Evolutionary conservation across 2,113 vertebrate species (phyloP), one percentile per base, ranked within the genome.

Genomic region (Blennius ocellaris): DNA sequence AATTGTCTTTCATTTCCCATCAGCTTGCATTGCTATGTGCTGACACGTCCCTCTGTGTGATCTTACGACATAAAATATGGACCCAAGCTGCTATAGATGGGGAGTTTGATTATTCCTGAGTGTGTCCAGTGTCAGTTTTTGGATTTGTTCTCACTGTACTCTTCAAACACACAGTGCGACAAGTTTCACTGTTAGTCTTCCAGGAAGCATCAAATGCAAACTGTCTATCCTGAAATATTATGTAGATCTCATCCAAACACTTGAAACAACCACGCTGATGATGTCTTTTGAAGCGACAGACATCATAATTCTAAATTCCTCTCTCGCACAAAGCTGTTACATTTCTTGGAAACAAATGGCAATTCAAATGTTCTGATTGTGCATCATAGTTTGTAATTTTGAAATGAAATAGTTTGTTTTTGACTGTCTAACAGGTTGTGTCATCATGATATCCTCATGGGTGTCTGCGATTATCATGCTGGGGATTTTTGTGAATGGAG

Each of bases 371-470:
- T 79, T 57, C 73, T 43, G 53, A 71, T 65, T 39, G 52, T 37
- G 11, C 30, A 60, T 67, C 45, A 54, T 44, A 41, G 39, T 64
- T 49, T 76, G 38, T 58, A 53, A 78, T 81, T 79, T 71, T 21
- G 21, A 38, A 70, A 37, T 73, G 51, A 71, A 44, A 40, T 3
- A 12, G 79, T 78, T 80, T 38, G 21, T 47, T 71, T 82, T 76
- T 53, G 63, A 21, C 56, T 76, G 30, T 51, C 62, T 73, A 72
- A 76, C 85, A 94, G 93, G 82, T 86, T 63, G 70, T 72, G 54
- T 78, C 81, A 75, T 72, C 81, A 94, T 94, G 93, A 80, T 74
- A 57, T 81, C 74, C 21, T 69, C 72, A 21, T 84, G 82, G 90
- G 43, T 77, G 78, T 80, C 68, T 59, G 68, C 83, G 67, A 73